Base-by-base conservation (phyloP, 2,113 vertebrate genomes). In the Galbula dea region DNA sequence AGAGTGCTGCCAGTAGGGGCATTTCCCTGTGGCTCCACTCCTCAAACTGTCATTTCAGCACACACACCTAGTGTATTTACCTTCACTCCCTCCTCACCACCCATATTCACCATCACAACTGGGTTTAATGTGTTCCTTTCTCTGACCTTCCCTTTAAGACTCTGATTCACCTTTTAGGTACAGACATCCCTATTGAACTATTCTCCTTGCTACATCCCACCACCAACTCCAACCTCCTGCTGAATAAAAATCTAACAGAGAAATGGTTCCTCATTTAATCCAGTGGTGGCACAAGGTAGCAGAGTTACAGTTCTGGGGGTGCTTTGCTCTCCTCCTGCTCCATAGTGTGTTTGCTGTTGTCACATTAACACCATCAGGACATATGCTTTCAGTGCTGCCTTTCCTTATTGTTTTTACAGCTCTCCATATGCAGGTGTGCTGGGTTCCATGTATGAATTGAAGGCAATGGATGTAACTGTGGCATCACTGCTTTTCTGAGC, bases 271-370 rank as follows among this genome's bases (percentile, higher is more conserved):
- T 76, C 13, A 30, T 24, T 63, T 61, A 54, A 84, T 10, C 17
- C 20, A n/a, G 14, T 23, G 23, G 46, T 34, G 20, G 30, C n/a
- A 73, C 17, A 29, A 43, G 14, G 27, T 24, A 55, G 32, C 4
- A 5, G 29, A 54, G 23, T 77, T 27, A 62, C 13, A 77, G 13
- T 3, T 55, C 32, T 30, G 41, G 27, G 17, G 5, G 15, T 29
- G 17, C 8, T 65, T 75, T 54, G 10, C 17, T 63, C 14, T 65
- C 24, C 17, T 73, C 5, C 27, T 75, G 34, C 30, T 68, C 16
- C 27, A 30, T 24, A 45, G 11, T 13, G 39, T 0, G 0, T 34
- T 62, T 61, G 17, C 17, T 55, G 6, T 20, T 17, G 3, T 18
- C 58, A 37, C 34, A 57, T 15, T 32, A 74, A 30, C 34, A 46